Percentiles rank a stretch among this genome's conserved stretches.
Evolutionary conservation across 1,140 invertebrate genomes (phyloP).

Genomic region (Calycopis cecrops): DNA sequence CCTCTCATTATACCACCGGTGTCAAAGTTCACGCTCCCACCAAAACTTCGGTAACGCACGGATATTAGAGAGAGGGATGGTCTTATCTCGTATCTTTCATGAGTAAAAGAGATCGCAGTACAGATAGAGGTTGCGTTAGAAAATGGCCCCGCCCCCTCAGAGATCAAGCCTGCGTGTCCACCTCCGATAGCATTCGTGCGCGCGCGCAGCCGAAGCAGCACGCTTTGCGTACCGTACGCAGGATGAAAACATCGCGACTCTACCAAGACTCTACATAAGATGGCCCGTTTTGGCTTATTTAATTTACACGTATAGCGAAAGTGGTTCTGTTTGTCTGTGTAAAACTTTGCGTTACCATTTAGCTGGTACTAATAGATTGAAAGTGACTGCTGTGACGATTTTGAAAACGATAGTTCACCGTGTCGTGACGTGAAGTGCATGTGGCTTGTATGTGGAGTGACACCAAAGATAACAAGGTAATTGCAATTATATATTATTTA

Average conservation of each 20-base stretch:
- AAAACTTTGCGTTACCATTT: slow-evolving; percentile 55
- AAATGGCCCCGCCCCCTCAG: slow-evolving; percentile 50
- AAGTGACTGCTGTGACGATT: slow-evolving; percentile 60
- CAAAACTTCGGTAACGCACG: slow-evolving; percentile 54
- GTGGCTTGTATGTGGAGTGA: slow-evolving; percentile 43
- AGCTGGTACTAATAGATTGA: slow-evolving; percentile 43
- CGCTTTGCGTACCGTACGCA: slow-evolving; percentile 31
- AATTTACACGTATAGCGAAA: slow-evolving; percentile 19
- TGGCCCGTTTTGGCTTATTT: slow-evolving; percentile 23
- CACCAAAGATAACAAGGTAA: slow-evolving; percentile 62
- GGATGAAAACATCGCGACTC: slow-evolving; percentile 43
- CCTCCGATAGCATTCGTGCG: slow-evolving; percentile 66
- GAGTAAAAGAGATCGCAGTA: slow-evolving; percentile 42
- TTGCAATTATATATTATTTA: slow-evolving; percentile 21
- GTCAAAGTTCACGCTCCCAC: slow-evolving; percentile 65
- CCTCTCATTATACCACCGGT: slow-evolving; percentile 61
- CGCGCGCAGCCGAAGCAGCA: slow-evolving; percentile 54
- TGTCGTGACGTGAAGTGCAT: slow-evolving; percentile 52
- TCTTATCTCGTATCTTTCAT: neutral
- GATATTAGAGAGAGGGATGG: slow-evolving; percentile 43
- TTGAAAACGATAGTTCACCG: slow-evolving; percentile 37
- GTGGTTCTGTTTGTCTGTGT: slow-evolving; percentile 28
- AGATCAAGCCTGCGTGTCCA: slow-evolving; percentile 49
- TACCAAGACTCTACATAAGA: neutral
- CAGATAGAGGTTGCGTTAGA: slow-evolving; percentile 66